phyloP scores from a whole-genome alignment of 2,113 vertebrate genomes.

The Chunga burmeisteri region DNA sequence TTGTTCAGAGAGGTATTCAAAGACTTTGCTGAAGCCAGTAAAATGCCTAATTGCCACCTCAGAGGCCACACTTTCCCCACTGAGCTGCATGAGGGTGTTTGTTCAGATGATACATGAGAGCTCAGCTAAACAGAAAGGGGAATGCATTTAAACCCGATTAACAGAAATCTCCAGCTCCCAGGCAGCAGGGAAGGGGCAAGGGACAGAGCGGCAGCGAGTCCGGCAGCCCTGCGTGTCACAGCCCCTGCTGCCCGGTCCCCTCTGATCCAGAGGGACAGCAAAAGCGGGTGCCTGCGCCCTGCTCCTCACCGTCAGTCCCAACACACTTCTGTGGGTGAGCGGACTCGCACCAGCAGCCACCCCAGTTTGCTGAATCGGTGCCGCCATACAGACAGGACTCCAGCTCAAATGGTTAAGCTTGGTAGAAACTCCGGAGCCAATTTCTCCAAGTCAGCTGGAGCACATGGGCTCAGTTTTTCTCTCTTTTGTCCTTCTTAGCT shows the following conservation, averaged over 20 bases:
- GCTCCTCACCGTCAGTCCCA: background rate
- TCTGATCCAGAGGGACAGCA: background rate
- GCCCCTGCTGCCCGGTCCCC: background rate
- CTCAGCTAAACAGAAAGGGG: background rate
- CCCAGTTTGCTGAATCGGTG: accelerated
- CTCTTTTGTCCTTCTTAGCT: background rate
- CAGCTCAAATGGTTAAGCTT: background rate
- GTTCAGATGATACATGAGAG: accelerated
- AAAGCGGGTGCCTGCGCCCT: accelerated
- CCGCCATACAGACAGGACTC: accelerated
- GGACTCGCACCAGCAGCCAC: background rate
- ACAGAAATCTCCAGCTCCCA: background rate
- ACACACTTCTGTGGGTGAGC: accelerated
- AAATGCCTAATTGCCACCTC: background rate
- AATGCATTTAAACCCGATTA: background rate
- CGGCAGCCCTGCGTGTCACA: accelerated
- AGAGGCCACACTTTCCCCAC: background rate
- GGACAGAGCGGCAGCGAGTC: accelerated
- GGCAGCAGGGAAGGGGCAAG: background rate
- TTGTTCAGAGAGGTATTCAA: background rate
- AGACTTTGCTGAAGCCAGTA: background rate
- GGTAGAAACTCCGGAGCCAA: background rate
- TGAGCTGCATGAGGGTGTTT: background rate
- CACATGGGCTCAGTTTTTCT: accelerated
- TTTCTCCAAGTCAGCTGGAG: background rate